A percentile compares a stretch with the other conserved stretches of the same genome.
Conservation (phyloP, 2,888 invertebrate genomes). For the Caradrina clavipalpis region DNA sequence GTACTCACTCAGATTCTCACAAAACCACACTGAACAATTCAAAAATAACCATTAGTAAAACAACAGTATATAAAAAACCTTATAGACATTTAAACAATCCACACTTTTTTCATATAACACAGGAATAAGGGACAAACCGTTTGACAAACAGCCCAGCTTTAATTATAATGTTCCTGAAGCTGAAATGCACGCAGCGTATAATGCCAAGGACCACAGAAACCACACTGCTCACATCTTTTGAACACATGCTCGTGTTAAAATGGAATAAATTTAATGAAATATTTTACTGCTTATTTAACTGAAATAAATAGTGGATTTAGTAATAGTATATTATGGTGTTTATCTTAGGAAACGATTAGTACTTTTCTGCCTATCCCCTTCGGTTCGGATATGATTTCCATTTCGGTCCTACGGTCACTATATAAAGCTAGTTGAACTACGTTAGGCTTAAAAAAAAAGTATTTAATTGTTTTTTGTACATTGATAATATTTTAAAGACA, state of each 20-base stretch:
- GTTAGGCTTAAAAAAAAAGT: too few species aligned
- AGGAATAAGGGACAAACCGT: slow-evolving; percentile 29
- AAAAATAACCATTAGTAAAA: slow-evolving; percentile 54
- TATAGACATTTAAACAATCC: slow-evolving; percentile 49
- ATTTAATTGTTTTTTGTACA: too few species aligned
- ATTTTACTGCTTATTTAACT: slow-evolving; percentile 21
- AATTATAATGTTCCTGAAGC: slow-evolving; percentile 45
- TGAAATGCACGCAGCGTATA: slow-evolving; percentile 44
- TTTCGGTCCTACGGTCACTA: too few species aligned
- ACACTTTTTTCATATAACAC: slow-evolving; percentile 35
- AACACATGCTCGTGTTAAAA: slow-evolving; percentile 57
- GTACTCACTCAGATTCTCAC: slow-evolving; percentile 54
- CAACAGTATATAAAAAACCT: slow-evolving; percentile 44
- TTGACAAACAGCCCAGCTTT: slow-evolving; percentile 44
- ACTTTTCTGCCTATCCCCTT: too few species aligned
- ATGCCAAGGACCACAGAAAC: slow-evolving; percentile 53
- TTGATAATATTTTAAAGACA: too few species aligned
- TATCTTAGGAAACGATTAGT: too few species aligned
- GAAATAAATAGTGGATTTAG: slow-evolving; percentile 34
- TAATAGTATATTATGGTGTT: not conserved
- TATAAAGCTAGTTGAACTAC: too few species aligned
- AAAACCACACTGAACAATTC: slow-evolving; percentile 53
- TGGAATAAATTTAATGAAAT: slow-evolving; percentile 21
- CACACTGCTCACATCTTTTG: slow-evolving; percentile 47
- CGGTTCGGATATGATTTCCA: too few species aligned